Base-by-base conservation (phyloP, 2,113 vertebrate genomes). In the Thinocorus orbignyianus region DNA sequence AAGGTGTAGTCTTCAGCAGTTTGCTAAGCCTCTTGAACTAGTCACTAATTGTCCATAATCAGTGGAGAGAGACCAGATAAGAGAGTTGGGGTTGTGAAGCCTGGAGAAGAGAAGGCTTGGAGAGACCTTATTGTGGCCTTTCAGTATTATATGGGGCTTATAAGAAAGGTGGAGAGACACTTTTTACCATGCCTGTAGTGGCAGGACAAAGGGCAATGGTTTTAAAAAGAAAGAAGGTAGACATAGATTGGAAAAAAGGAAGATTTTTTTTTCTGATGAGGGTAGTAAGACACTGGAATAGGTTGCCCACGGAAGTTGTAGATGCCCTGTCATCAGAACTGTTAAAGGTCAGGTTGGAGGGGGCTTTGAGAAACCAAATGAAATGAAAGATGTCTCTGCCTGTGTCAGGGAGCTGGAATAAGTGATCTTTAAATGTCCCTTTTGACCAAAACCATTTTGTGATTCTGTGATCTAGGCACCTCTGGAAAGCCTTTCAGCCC, bases 321-420 rank as follows among this genome's bases (percentile, higher is more conserved):
- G 55, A 30, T 37, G 9, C 2, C 4, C 4, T 24, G 10, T 41
- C 9, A 23, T 3, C 77, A 22, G 26, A 72, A 81, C 72, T 35
- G 4, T 51, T 70, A 18, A 65, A 62, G n/a, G 11, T 11, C 31
- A 35, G 5, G 8, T 2, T 77, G 68, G 52, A 39, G 4, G 4
- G 8, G 4, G 1, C 5, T 84, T 72, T 54, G n/a, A 62, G 25
- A 23, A 76, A 31, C 2, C 7, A 52, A 9, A 10, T 57, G 17
- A 37, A 52, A 14, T 52, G 26, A n/a, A 77, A 64, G 13, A 8
- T 54, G 11, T 58, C 11, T 23, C 42, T 83, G 46, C 4, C 12
- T 9, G 2, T 52, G 9, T 20, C 11, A 71, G 17, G 9, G 4
- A 10, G 1, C 1, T 41, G 4, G 5, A 72, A 55, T 17, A 55